phyloP scores from a whole-genome alignment of 2,888 invertebrate genomes.

The Tetramorium bicarinatum region DNA sequence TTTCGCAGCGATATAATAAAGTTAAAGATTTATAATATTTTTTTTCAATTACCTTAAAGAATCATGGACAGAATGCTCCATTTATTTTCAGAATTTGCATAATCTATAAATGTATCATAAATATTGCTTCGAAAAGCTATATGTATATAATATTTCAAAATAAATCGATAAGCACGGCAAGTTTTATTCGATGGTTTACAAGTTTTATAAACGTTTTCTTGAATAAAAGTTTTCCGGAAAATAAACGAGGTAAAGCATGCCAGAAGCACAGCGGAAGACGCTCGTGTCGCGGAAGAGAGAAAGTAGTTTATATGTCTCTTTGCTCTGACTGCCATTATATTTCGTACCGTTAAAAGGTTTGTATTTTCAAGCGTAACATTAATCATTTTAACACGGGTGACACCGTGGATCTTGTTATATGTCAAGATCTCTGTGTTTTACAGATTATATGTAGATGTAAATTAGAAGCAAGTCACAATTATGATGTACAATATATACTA shows the following conservation, averaged over 20 bases:
- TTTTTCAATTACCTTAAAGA: not conserved
- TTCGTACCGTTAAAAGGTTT: not conserved
- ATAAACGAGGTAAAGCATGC: constrained; percentile 20
- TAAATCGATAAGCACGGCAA: not conserved
- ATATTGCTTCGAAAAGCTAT: not conserved
- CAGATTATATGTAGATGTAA: not conserved
- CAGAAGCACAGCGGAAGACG: constrained; percentile 8
- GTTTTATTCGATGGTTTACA: not conserved
- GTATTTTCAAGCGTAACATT: constrained; percentile 14
- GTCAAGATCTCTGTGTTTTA: not conserved
- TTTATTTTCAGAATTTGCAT: constrained; percentile 1
- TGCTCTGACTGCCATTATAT: constrained; percentile 17
- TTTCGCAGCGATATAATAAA: not conserved
- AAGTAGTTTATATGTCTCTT: constrained; percentile 31
- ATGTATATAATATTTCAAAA: not conserved
- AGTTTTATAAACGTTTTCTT: constrained; percentile 17
- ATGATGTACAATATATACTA: not conserved
- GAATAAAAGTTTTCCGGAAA: constrained; percentile 27
- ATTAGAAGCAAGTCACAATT: not conserved
- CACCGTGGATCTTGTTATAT: not conserved
- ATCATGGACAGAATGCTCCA: constrained; percentile 1
- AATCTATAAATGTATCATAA: not conserved
- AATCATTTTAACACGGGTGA: not conserved
- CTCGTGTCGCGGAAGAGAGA: not conserved
- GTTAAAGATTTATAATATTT: not conserved